Evolutionary conservation across 2,888 invertebrate genomes (phyloP), one percentile per base, ranked within the genome.

Genomic region (Eristalis intricaria): DNA sequence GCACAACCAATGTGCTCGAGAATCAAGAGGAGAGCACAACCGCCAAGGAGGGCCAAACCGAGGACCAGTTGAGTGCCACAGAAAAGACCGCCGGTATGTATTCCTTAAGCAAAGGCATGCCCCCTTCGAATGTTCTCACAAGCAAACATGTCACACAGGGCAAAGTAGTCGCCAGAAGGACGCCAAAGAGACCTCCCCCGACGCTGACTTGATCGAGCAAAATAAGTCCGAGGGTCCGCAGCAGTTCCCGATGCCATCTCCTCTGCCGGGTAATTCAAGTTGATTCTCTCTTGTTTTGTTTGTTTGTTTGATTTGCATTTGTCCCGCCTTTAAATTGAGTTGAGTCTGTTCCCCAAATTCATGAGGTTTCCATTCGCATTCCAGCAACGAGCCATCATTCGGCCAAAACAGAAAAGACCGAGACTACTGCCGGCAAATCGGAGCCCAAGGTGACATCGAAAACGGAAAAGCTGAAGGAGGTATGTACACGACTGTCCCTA

Each of bases 401-500:
- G 15, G 79, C 74, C 4, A 91, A 91, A 77, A 89, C 89, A 22
- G 91, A 90, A 84, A 90, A 90, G 2, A 89, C 88, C 38, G 92
- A 91, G 69, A 89, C 91, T 13, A 78, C 89, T 2, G 83, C 90
- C 2, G 90, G 90, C 1, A 92, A 91, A 71, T 74, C 91, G 58
- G 90, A 90, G 7, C 81, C 75, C 15, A 89, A 88, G 32, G 26
- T 82, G 10, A 43, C 73, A 19, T 68, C 80, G 4, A 90, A 89
- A 82, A 78, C 89, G 0, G 91, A 90, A 38, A 90, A 90, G 76
- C 79, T 89, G 8, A 91, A 89, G 69, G 90, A 91, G 90, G 91
- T 91, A 87, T 78, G 78, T 77, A 68, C 2, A 32, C 4, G 29
- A 4, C 5, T 0, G 29, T 29, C 29, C 26, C 4, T 26, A 4